Percentiles rank a stretch among this genome's conserved stretches.
Evolutionary conservation across 1,140 invertebrate species (phyloP).

Genomic region (Drosophila sulfurigaster): DNA sequence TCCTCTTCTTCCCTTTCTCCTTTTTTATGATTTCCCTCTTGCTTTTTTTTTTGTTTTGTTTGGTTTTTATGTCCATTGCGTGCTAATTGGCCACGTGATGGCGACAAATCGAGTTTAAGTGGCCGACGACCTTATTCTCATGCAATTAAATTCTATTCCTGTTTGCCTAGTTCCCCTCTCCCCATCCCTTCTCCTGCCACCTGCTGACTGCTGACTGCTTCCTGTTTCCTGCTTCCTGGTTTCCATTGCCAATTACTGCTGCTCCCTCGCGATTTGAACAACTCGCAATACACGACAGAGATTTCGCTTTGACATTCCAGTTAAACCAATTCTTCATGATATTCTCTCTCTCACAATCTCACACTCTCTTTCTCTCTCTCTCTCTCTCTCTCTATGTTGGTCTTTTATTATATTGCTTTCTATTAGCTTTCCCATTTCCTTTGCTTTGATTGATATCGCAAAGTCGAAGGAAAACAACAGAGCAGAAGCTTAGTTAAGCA

Average conservation of each 20-base stretch:
- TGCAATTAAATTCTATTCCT: slow-evolving; percentile 19
- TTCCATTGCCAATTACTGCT: neutral
- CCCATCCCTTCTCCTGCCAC: neutral
- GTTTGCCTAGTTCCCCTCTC: neutral
- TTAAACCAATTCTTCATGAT: too few species aligned
- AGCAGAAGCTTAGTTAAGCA: too few species aligned
- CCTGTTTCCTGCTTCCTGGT: neutral
- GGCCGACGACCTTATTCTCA: slow-evolving; percentile 19
- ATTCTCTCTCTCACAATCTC: too few species aligned
- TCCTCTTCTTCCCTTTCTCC: slow-evolving; percentile 24
- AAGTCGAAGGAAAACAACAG: too few species aligned
- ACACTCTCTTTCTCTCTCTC: too few species aligned
- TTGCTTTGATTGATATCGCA: too few species aligned
- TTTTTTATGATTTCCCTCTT: neutral
- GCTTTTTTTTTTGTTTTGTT: slow-evolving; percentile 21
- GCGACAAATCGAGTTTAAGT: slow-evolving; percentile 77
- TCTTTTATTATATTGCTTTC: too few species aligned
- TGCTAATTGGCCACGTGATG: slow-evolving; percentile 80
- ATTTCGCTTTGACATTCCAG: neutral
- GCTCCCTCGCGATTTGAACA: neutral
- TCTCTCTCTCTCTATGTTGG: too few species aligned
- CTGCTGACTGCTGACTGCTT: too few species aligned
- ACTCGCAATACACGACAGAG: neutral
- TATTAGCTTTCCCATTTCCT: too few species aligned
- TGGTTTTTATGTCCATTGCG: slow-evolving; percentile 63